Base-by-base conservation (phyloP, 2,797 vertebrate species). In the Galagoides demidoff region DNA sequence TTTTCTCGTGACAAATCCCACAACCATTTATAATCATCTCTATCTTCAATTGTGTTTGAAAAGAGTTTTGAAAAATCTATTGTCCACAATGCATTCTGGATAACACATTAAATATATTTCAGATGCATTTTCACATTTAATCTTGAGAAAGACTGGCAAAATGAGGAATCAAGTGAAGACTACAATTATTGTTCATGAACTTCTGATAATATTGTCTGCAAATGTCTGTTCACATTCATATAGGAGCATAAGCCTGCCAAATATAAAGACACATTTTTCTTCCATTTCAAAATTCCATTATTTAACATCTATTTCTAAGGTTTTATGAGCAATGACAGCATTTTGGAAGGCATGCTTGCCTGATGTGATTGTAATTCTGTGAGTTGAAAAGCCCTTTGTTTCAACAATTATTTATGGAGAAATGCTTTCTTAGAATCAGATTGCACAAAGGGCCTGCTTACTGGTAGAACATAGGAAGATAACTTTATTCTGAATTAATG, bases 71-170 rank as follows among this genome's bases (percentile, higher is more conserved):
- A 68, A 85, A 49, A 94, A 66, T 81, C 13, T 90, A 0, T 79
- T 16, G 81, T 66, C 90, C 34, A 66, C 39, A 73, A 7, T 74
- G 61, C 11, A 96, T 95, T 93, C 27, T 85, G 83, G 25, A 74
- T 74, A 87, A 29, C n/a, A 68, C 8, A 68, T 59, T 86, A 95
- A 94, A 34, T 86, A 74, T 82, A 95, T 97, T 84, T 96, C 83
- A 92, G 39, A 90, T 92, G 55, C 22, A 85, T 90, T 94, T 95
- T 90, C 76, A 93, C 76, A 94, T 87, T 89, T 95, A 94, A 89
- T 96, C 86, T 96, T 81, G 43, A 96, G 17, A 85, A 39, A 91
- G 95, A 89, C 57, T 77, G 34, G 77, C 29, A 89, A 95, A 89
- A 88, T 90, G 55, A 68, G 17, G 22, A 85, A 89, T 93, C 74